Evolutionary conservation across 2,888 invertebrate species (phyloP), one percentile per base, ranked within the genome.

Genomic region (Andrena flavipes): DNA sequence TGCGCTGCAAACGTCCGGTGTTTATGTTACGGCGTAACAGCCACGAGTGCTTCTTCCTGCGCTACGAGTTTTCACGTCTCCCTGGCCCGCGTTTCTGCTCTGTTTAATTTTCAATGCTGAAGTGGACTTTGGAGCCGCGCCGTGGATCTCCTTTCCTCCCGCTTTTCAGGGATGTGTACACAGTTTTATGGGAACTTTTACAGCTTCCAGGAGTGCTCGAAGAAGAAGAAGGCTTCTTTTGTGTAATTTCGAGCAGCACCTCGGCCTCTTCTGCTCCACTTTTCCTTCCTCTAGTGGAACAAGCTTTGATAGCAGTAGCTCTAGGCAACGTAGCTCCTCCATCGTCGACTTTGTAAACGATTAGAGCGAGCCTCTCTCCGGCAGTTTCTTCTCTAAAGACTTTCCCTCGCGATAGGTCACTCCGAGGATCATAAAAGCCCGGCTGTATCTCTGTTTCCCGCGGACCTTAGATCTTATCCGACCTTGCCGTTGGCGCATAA

Each of bases 401-500:
- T 48, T 35, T 48, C 59, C 69, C 20, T 13, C 29, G 20, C 69
- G 69, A 59, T 70, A 70, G 81, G 74, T 82, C 70, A 85, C 56
- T 70, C 59, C n/a, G 33, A n/a, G 33, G 76, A 76, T 74, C 49
- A 60, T 67, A 73, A 85, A 26, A 54, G 77, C 35, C 71, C 48
- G 71, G 35, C 75, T 49, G 81, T 75, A 85, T 84, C 79, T 72
- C 77, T 76, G 77, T 86, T 81, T 86, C 51, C 87, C 73, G 80
- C 75, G 72, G 77, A 63, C 77, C 82, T 70, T 48, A 75, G 84
- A 87, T 87, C 85, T 80, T 84, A 82, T 80, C 84, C 84, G 84
- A 76, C 87, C 87, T 87, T 87, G 87, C 80, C 73, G 85, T 84
- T 73, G 80, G 85, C 76, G 84, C 80, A 88, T 89, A 89, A 84